Evolutionary conservation across 2,113 vertebrate genomes (phyloP), one percentile per base, ranked within the genome.

Genomic region (Pollachius pollachius): DNA sequence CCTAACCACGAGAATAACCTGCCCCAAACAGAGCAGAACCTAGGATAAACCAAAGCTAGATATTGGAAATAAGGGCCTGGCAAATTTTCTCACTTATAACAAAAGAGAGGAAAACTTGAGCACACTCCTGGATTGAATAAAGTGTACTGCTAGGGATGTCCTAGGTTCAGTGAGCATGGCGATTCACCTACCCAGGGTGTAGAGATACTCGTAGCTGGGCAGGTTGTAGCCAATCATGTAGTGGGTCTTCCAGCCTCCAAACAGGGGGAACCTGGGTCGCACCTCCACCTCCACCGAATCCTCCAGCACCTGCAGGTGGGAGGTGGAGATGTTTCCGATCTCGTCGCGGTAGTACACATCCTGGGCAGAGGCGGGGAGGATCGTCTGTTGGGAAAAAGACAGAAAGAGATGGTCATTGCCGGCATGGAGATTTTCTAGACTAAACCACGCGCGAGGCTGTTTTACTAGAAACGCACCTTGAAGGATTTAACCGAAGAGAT

Each of bases 231-330:
- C 97, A 0, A 99, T 92, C 37, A 97, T 94, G 75, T 99, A 99
- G 77, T 99, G 97, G 1, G 97, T 99, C 91, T 99, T 99, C 97
- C 97, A 99, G 12, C 97, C 97, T 5, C 97, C 97, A 62, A 99
- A 99, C 23, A 99, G 92, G 0, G 97, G 97, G 76, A 99, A 99
- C 12, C 97, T 95, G 15, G 97, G 97, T 21, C 97, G 92, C 79
- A 99, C 94, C 81, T 99, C 97, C 88, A 99, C 97, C 88, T 99
- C 97, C 17, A 99, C 97, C 0, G 97, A 99, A 84, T 99, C 97
- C 60, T 99, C 97, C 81, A 99, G 85, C 64, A 99, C 82, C 62
- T 98, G 94, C 67, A 99, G 91, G 78, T 99, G 96, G 82, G 97
- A 99, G 80, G 97, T 99, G 75, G 97, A 99, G 80, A 99, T 98